Percentiles rank a stretch among this genome's conserved stretches.
Conservation (phyloP, 2,888 invertebrate genomes). For the Tenthredo livida region DNA sequence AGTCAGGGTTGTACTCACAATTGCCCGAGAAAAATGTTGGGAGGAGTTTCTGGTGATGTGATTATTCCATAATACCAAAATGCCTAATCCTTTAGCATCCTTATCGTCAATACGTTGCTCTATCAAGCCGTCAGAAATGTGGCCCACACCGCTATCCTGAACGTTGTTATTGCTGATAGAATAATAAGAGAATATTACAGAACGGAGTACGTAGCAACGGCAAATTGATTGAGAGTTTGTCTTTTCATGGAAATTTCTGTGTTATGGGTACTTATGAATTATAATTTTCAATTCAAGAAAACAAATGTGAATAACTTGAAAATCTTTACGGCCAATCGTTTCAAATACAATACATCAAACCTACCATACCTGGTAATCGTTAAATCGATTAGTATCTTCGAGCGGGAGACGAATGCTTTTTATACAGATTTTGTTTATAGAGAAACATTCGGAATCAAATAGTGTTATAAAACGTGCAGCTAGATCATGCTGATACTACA, state of each 20-base stretch:
- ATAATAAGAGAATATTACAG: constrained; percentile 20
- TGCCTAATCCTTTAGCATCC: constrained; percentile 82
- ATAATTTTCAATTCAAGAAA: neutral
- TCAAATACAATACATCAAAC: neutral
- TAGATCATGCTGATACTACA: constrained; percentile 22
- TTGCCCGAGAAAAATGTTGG: constrained; percentile 82
- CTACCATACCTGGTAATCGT: constrained; percentile 13
- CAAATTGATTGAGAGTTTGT: neutral
- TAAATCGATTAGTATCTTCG: constrained; percentile 26
- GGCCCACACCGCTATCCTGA: constrained; percentile 86
- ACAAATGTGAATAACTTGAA: neutral
- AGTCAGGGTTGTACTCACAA: constrained; percentile 80
- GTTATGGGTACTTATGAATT: neutral
- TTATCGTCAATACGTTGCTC: constrained; percentile 82
- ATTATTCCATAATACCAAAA: constrained; percentile 94
- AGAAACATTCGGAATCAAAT: neutral
- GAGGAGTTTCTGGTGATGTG: constrained; percentile 88
- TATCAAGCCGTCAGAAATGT: constrained; percentile 87
- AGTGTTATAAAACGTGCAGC: neutral
- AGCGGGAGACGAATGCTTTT: neutral
- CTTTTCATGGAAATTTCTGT: neutral
- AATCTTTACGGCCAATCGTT: neutral
- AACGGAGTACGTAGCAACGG: neutral
- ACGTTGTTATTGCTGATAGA: constrained; percentile 79
- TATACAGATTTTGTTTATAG: neutral